phyloP scores from a whole-genome alignment of 2,113 vertebrate species.

The Entelurus aequoreus region DNA sequence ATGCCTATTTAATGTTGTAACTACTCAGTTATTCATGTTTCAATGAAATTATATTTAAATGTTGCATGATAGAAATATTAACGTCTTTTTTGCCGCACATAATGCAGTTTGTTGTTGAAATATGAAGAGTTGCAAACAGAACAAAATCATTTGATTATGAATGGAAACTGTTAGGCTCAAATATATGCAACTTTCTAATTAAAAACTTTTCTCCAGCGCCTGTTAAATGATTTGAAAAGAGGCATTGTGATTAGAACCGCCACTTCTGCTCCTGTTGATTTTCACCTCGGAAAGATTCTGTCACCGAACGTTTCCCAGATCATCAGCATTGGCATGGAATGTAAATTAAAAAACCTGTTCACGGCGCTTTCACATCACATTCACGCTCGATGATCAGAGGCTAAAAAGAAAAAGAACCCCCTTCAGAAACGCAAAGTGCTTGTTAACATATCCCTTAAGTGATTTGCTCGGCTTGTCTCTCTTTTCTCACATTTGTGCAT shows the following conservation, averaged over 20 bases:
- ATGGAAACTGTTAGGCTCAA: not conserved
- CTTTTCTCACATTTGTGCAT: constrained; percentile 11
- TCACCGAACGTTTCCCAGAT: constrained; percentile 18
- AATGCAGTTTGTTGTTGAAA: no score
- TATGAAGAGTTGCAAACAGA: not conserved
- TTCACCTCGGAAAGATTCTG: constrained; percentile 18
- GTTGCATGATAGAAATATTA: no score
- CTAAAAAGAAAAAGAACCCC: constrained; percentile 18
- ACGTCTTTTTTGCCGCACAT: no score
- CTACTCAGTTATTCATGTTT: no score
- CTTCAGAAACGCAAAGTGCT: constrained; percentile 30
- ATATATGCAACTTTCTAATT: constrained; percentile 19
- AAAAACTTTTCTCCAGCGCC: constrained; percentile 12
- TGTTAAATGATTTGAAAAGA: constrained; percentile 20
- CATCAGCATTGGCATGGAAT: constrained; percentile 24
- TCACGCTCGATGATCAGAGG: constrained; percentile 32
- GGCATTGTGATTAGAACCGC: constrained; percentile 23
- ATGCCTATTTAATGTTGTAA: no score
- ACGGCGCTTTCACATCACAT: constrained; percentile 17
- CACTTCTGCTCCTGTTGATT: constrained; percentile 11
- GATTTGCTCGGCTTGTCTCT: constrained; percentile 34
- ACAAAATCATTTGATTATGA: not conserved
- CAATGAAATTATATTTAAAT: no score
- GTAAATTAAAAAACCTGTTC: constrained; percentile 15
- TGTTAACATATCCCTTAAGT: constrained; percentile 28